Conservation (phyloP, 2,888 invertebrate species). For the Stenoptilia bipunctidactyla region DNA sequence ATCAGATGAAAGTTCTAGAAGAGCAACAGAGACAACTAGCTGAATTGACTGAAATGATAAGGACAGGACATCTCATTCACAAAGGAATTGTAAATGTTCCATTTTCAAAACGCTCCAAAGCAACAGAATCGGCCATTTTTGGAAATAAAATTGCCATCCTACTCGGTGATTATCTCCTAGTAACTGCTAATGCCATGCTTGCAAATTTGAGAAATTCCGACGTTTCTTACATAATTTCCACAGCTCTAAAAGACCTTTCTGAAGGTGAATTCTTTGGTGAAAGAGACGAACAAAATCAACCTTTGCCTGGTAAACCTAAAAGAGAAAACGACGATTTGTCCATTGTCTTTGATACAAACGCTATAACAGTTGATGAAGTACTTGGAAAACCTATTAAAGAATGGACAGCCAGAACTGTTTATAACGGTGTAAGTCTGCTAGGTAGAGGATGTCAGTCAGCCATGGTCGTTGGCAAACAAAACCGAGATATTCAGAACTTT, state of each 20-base stretch:
- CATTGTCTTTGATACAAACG: constrained; percentile 46
- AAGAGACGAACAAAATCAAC: constrained; percentile 81
- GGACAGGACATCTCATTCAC: constrained; percentile 87
- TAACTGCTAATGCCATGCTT: constrained; percentile 85
- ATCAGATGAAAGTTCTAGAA: constrained; percentile 71
- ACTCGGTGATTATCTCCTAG: constrained; percentile 87
- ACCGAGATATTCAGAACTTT: constrained; percentile 74
- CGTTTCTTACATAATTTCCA: constrained; percentile 85
- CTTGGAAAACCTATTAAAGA: constrained; percentile 75
- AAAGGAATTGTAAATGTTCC: constrained; percentile 69
- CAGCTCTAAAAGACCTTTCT: constrained; percentile 82
- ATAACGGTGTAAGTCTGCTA: constrained; percentile 74
- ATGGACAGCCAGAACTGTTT: constrained; percentile 80
- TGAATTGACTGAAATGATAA: constrained; percentile 88
- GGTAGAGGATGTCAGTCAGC: constrained; percentile 87
- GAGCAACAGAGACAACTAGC: constrained; percentile 56
- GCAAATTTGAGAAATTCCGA: constrained; percentile 80
- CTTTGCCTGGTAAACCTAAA: constrained; percentile 76
- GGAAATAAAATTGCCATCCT: constrained; percentile 91
- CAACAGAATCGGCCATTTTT: constrained; percentile 81
- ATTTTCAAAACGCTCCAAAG: constrained; percentile 65
- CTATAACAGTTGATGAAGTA: constrained; percentile 44
- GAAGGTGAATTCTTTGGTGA: constrained; percentile 87
- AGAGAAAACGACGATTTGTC: constrained; percentile 34
- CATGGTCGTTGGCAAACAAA: constrained; percentile 80